phyloP scores from a whole-genome alignment of 2,888 invertebrate species.

The Linyphia triangularis region DNA sequence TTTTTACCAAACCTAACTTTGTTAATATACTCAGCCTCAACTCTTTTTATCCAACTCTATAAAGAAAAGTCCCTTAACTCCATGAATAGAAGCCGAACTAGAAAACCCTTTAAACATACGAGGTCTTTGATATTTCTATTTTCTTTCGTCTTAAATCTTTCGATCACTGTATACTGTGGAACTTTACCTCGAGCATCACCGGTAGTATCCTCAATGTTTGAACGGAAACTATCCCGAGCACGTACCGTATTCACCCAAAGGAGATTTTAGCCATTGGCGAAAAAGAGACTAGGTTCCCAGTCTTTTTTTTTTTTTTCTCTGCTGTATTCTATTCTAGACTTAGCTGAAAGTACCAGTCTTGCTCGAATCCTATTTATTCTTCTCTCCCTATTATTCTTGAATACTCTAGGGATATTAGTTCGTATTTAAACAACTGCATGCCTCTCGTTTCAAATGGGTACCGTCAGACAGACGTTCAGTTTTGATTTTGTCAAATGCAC shows the following conservation, averaged over 20 bases:
- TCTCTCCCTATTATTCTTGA: constrained; percentile 3
- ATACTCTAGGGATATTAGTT: background rate
- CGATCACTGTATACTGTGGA: background rate
- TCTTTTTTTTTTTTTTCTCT: background rate
- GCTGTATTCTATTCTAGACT: too few species aligned
- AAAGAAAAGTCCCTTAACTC: background rate
- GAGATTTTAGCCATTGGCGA: background rate
- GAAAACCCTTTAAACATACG: background rate
- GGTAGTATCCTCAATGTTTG: background rate
- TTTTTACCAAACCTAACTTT: background rate
- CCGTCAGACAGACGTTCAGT: background rate
- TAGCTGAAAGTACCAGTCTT: background rate
- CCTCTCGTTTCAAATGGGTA: too few species aligned
- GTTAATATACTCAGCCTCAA: background rate
- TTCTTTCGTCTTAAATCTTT: background rate
- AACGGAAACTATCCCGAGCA: background rate
- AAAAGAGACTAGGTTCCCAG: background rate
- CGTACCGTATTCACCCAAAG: background rate
- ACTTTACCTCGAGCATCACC: background rate
- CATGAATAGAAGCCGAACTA: background rate
- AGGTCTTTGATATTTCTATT: background rate
- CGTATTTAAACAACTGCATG: background rate
- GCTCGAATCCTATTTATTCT: background rate
- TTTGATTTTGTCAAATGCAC: background rate
- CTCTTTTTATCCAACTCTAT: background rate